These are phyloP conservation scores for Myripristis jacobus DNA, from an alignment of 2,797 vertebrate genomes.

Conservation along the genomic window DNA sequence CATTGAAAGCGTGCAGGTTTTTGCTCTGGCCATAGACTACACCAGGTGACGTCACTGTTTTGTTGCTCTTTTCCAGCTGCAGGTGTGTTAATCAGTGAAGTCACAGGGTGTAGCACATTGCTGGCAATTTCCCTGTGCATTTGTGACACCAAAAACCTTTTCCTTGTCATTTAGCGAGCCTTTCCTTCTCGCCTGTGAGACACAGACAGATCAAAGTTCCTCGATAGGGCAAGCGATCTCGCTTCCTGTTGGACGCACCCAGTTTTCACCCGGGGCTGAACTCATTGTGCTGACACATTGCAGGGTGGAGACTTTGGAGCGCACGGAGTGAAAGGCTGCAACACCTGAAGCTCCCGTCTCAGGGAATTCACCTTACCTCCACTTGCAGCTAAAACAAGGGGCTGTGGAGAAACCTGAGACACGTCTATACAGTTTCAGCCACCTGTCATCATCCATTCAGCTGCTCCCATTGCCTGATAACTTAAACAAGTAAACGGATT, in stretches of 20 bases:
- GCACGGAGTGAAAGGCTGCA: neutral
- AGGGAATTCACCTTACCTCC: constrained; percentile 18
- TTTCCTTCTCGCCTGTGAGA: constrained; percentile 8
- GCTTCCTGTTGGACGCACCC: constrained; percentile 65
- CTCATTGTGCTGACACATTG: constrained; percentile 52
- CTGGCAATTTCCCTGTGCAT: constrained; percentile 13
- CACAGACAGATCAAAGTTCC: constrained; percentile 56
- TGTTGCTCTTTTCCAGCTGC: too few relatives aligned
- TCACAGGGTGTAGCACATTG: too few relatives aligned
- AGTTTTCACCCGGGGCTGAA: constrained; percentile 40
- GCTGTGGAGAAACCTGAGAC: neutral
- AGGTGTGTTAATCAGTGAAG: too few relatives aligned
- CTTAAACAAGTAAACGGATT: neutral
- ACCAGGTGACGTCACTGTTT: too few relatives aligned
- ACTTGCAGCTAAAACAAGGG: neutral
- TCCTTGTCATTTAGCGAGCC: neutral
- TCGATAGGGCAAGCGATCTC: constrained; percentile 10
- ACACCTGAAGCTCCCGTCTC: constrained; percentile 12
- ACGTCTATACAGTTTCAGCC: neutral
- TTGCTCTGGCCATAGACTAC: too few relatives aligned
- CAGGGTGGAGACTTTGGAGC: constrained; percentile 54
- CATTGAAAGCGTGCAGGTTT: too few relatives aligned
- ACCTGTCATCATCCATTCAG: neutral
- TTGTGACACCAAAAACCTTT: neutral
- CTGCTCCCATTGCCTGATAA: neutral